phyloP scores from a whole-genome alignment of 2,113 vertebrate species.

The Rissa tridactyla region DNA sequence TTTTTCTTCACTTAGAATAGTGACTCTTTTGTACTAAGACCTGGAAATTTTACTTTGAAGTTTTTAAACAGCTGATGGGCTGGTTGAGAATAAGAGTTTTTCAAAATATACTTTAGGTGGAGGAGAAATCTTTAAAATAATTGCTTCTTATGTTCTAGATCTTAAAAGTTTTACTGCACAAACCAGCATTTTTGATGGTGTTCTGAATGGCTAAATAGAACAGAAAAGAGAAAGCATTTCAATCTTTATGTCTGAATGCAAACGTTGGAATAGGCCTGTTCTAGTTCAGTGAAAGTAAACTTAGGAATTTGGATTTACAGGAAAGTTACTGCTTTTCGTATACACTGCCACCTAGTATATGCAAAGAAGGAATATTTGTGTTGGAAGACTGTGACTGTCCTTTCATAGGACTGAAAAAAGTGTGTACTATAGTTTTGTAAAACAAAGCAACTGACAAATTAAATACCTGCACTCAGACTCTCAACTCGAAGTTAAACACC shows the following conservation, averaged over 20 bases:
- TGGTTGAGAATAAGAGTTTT: neutral
- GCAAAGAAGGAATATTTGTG: neutral
- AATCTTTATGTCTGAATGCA: neutral
- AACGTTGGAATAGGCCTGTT: neutral
- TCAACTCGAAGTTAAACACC: neutral
- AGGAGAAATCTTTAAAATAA: neutral
- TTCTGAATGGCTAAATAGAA: neutral
- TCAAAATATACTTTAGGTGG: neutral
- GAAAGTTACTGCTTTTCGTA: neutral
- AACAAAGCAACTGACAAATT: neutral
- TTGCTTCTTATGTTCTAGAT: neutral
- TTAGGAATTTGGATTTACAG: neutral
- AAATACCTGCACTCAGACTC: neutral
- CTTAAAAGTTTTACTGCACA: neutral
- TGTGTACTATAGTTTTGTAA: neutral
- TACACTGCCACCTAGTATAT: neutral
- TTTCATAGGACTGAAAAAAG: neutral
- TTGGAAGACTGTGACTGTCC: neutral
- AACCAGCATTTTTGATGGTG: neutral
- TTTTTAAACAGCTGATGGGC: neutral
- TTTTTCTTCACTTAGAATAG: slow-evolving; percentile 16
- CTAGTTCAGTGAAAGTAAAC: neutral
- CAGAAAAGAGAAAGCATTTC: neutral
- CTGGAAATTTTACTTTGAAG: neutral
- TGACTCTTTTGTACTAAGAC: neutral